These are phyloP conservation scores for Lycorma delicatula DNA, from an alignment of 1,140 invertebrate species.

Conservation along the genomic window DNA sequence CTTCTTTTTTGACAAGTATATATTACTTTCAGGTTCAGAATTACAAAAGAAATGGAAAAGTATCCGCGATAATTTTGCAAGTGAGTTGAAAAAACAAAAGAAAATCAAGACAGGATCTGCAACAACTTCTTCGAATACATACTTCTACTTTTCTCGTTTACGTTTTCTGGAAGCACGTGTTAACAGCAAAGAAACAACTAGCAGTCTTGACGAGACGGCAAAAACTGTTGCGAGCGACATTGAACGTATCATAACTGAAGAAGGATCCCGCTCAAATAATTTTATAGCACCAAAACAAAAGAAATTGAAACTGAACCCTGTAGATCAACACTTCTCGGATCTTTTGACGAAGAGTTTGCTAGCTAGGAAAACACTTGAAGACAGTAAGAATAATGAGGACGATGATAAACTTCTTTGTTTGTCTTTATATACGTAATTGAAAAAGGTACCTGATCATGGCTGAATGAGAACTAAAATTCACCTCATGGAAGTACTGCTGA, in stretches of 20 bases:
- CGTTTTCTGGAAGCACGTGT: not conserved
- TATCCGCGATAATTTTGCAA: not conserved
- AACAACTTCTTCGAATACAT: not conserved
- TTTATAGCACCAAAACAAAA: not conserved
- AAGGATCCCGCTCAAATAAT: too few relatives aligned
- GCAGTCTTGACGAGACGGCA: not conserved
- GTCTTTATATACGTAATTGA: not conserved
- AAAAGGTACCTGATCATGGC: not conserved
- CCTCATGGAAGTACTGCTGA: not conserved
- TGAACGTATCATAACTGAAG: too few relatives aligned
- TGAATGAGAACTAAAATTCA: not conserved
- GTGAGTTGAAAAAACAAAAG: not conserved
- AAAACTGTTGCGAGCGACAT: not conserved
- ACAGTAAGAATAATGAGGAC: not conserved
- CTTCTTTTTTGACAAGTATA: not conserved
- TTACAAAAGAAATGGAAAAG: conserved; percentile 6
- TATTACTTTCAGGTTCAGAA: not conserved
- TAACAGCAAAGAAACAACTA: not conserved
- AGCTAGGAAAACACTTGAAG: not conserved
- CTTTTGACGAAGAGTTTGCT: not conserved
- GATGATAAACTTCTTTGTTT: not conserved
- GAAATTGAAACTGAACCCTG: not conserved
- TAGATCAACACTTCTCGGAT: not conserved
- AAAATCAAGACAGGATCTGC: not conserved
- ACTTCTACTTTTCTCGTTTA: not conserved